A percentile compares a stretch with the other conserved stretches of the same genome.
Conservation (phyloP, 2,113 vertebrate species). For the Ornithorhynchus anatinus region DNA sequence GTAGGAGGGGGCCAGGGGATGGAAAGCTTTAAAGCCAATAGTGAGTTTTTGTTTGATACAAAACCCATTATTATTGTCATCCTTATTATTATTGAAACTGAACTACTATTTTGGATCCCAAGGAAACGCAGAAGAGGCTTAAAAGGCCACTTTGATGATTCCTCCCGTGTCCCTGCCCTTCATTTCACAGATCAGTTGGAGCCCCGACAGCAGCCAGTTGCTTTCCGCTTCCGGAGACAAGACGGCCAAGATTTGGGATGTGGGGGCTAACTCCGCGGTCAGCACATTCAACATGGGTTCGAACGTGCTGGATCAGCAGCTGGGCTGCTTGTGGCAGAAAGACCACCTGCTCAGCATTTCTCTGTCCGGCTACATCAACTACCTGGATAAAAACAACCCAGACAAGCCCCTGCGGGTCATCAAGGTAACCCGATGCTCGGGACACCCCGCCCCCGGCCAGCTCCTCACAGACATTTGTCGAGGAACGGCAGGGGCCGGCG, state of each 20-base stretch:
- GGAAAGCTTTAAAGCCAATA: too few relatives aligned
- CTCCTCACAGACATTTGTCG: neutral
- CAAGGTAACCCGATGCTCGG: slow-evolving; percentile 79
- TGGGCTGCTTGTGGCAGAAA: slow-evolving; percentile 97
- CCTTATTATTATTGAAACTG: too few relatives aligned
- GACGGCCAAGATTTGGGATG: slow-evolving; percentile 95
- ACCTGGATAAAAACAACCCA: slow-evolving; percentile 96
- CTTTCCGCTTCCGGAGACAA: slow-evolving; percentile 97
- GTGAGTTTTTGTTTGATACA: too few relatives aligned
- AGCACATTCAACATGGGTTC: slow-evolving; percentile 90
- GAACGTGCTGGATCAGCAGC: slow-evolving; percentile 89
- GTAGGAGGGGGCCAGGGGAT: too few relatives aligned
- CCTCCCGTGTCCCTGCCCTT: too few relatives aligned
- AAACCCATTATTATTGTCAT: too few relatives aligned
- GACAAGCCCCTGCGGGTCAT: slow-evolving; percentile 83
- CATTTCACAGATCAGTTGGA: slow-evolving; percentile 82
- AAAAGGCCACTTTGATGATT: too few relatives aligned
- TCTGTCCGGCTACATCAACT: slow-evolving; percentile 95
- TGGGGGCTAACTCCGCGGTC: slow-evolving; percentile 77
- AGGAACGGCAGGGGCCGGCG: neutral
- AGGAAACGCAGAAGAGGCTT: too few relatives aligned
- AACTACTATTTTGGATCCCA: too few relatives aligned
- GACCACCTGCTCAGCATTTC: slow-evolving; percentile 89
- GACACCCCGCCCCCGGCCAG: neutral
- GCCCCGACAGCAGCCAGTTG: slow-evolving; percentile 86